Percentiles rank a stretch among this genome's conserved stretches.
phyloP scores from a whole-genome alignment of 1,140 invertebrate genomes.

The Chelonus insularis region DNA sequence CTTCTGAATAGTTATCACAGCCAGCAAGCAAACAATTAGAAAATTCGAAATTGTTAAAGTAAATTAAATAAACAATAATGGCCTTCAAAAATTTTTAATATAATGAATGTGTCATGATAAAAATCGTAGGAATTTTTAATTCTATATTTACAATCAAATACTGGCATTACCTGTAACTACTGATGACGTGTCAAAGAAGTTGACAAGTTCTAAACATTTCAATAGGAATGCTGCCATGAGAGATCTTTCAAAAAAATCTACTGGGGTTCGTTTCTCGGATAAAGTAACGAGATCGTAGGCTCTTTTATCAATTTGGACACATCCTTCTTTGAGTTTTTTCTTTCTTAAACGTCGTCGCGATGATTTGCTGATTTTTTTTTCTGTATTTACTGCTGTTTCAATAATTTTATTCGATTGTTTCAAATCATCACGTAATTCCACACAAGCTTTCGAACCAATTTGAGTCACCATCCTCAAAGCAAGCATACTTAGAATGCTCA shows the following conservation, averaged over 20 bases:
- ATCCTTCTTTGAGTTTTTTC: slow-evolving; percentile 40
- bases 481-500: slow-evolving; percentile 77
- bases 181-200: slow-evolving; percentile 61
- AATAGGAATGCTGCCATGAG: slow-evolving; percentile 79
- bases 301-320: slow-evolving; percentile 41
- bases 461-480: slow-evolving; percentile 77
- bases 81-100: no score
- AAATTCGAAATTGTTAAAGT: no score
- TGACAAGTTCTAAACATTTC: slow-evolving; percentile 68
- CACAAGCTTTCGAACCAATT: slow-evolving; percentile 58
- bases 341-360: slow-evolving; percentile 38
- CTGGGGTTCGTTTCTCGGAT: slow-evolving; percentile 63
- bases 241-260: slow-evolving; percentile 77
- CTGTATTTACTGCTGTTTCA: background rate
- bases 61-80: no score
- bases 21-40: no score
- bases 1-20: no score
- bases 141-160: no score
- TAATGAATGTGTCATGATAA: no score
- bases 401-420: slow-evolving; percentile 14
- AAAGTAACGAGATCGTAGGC: slow-evolving; percentile 74
- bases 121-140: no score
- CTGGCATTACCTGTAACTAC: slow-evolving; percentile 29
- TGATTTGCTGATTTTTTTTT: slow-evolving; percentile 35
- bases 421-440: slow-evolving; percentile 54